Evolutionary conservation across 2,888 invertebrate species (phyloP).

Genomic region (Periphyllus acericola): DNA sequence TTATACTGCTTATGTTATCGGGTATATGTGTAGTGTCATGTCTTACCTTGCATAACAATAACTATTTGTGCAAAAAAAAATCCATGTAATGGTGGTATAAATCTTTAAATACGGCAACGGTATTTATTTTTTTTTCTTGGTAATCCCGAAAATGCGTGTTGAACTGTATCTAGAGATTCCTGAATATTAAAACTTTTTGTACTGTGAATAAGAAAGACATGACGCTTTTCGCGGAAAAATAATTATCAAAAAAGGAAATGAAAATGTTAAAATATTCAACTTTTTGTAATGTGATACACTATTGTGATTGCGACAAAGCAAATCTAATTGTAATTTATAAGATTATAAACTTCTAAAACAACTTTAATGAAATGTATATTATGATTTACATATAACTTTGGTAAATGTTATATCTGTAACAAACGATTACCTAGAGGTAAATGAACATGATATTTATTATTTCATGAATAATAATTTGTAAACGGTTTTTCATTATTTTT

Average conservation of each 20-base stretch:
- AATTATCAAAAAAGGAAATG: not conserved
- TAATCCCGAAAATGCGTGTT: constrained; percentile 2
- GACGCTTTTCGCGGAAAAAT: not conserved
- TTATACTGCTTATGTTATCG: not conserved
- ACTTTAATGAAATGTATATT: constrained; percentile 22
- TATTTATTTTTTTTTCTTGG: not conserved
- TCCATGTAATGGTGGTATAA: constrained; percentile 4
- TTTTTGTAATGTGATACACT: not conserved
- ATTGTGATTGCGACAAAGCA: constrained; percentile 1
- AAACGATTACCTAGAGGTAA: not conserved
- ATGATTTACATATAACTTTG: constrained; percentile 16
- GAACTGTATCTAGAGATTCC: not conserved
- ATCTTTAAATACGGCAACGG: constrained; percentile 22
- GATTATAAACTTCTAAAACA: constrained; percentile 39
- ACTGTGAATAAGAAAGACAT: not conserved
- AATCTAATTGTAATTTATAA: constrained; percentile 21
- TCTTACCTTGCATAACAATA: constrained; percentile 12
- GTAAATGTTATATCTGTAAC: not conserved
- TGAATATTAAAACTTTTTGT: constrained; percentile 28
- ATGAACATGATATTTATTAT: constrained; percentile 4
- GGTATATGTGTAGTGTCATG: not conserved
- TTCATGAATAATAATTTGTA: not conserved
- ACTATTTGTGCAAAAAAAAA: not conserved
- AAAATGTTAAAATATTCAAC: constrained; percentile 21
- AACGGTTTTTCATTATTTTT: not conserved